Base-by-base conservation (phyloP, 2,797 vertebrate species). In the Carcharodon carcharias region DNA sequence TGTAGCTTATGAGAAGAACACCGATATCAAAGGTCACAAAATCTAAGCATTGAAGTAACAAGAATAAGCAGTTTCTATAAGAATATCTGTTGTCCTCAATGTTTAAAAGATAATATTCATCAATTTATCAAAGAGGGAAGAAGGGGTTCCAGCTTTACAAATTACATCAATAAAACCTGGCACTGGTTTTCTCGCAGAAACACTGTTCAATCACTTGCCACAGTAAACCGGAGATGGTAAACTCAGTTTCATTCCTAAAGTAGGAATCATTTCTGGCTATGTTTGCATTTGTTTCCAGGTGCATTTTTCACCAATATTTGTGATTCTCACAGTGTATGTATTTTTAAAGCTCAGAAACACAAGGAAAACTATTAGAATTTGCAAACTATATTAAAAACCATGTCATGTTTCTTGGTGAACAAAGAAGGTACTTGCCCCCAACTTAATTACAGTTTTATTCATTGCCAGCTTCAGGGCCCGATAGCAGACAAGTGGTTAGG, bases 1-100 rank as follows among this genome's bases (percentile, higher is more conserved):
- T 95, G 69, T 95, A 45, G 12, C 14, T 95, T 73, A 61, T n/a
- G 56, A 92, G 26, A 95, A 95, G 23, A 95, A 95, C 45, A 95
- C 69, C 31, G 35, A 69, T 71, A 26, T 63, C 31, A 92, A 95
- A 95, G 31, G 31, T 95, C 69, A 95, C 50, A 77, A 54, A 73
- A n/a, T 77, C 69, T n/a, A 73, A 54, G 56, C 94, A 95, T 56
- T 95, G 94, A 35, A 95, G 67, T 45, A 95, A 73, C 12, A 73
- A 12, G 69, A 73, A 95, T n/a, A 35, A 54, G 14, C 69, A 73
- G 67, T 69, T 71, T 95, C 50, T 45, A 16, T 23, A n/a, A 73
- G 35, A 54, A 31, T 77, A 77, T 54, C 28, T 50, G 67, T 95
- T 95, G 67, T 54, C 94, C 69, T 28, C 23, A 67, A 73, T 3